Conservation (phyloP, 2,797 vertebrate species). For the Synanceia verrucosa region DNA sequence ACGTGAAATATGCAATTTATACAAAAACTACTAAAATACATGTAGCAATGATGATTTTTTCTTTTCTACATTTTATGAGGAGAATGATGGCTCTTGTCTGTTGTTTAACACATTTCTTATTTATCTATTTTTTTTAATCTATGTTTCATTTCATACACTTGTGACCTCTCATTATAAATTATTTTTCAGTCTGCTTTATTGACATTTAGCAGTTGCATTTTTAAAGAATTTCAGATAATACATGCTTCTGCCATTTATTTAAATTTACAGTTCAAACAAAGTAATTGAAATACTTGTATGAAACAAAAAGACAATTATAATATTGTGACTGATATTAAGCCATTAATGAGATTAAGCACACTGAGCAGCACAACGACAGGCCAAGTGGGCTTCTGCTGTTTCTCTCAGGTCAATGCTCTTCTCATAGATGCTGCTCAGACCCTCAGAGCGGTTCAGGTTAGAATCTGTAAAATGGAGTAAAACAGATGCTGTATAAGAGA, state of each 20-base stretch:
- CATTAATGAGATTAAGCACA: conserved; percentile 65
- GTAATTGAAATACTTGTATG: background rate
- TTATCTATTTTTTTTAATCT: background rate
- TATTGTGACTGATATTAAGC: background rate
- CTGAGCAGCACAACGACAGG: conserved; percentile 76
- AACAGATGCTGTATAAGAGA: background rate
- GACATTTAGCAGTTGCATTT: background rate
- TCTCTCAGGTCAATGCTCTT: conserved; percentile 78
- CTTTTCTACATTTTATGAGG: background rate
- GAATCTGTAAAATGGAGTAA: conserved; percentile 63
- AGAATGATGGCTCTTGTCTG: background rate
- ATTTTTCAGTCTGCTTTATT: background rate
- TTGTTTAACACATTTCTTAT: background rate
- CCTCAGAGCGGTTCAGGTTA: conserved; percentile 41
- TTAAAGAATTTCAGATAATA: background rate
- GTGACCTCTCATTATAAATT: background rate
- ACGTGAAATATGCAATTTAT: no score
- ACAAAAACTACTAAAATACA: no score
- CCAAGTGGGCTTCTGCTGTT: conserved; percentile 73
- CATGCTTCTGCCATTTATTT: conserved; percentile 56
- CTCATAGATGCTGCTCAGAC: conserved; percentile 63
- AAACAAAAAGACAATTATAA: conserved; percentile 6
- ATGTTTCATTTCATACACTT: background rate
- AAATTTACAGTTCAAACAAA: conserved; percentile 18
- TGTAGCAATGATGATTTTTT: background rate